Conservation (phyloP, 1,140 invertebrate species). For the Caenorhabditis inopinata region DNA sequence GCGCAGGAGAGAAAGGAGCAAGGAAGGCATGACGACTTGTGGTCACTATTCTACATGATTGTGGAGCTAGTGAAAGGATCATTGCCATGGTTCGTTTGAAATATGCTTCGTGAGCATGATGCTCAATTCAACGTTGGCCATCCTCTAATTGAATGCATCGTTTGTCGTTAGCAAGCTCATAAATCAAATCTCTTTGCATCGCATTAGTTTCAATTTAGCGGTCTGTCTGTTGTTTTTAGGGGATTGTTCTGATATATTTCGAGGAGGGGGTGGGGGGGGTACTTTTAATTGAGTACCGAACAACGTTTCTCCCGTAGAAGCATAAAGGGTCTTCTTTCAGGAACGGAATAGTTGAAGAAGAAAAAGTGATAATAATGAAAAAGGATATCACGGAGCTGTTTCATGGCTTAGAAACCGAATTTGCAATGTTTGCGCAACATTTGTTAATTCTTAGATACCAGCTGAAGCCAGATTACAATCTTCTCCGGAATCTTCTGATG, state of each 20-base stretch:
- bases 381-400: not conserved
- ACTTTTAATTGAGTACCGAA: no score
- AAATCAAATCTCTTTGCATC: no score
- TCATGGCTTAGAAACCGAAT: not conserved
- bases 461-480: not conserved
- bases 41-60: constrained; percentile 98
- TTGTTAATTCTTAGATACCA: not conserved
- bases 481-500: not conserved
- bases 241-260: no score
- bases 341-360: not conserved
- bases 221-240: no score
- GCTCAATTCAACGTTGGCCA: no score
- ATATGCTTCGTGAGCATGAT: no score
- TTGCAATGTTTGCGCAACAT: not conserved
- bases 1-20: constrained; percentile 87
- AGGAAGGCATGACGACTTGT: constrained; percentile 79
- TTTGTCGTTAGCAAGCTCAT: no score
- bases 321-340: not conserved
- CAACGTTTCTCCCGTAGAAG: no score
- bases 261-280: no score
- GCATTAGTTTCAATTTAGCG: no score
- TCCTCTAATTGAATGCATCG: no score
- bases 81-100: constrained; percentile 94
- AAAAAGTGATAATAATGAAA: constrained; percentile 16
- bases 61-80: constrained; percentile 92